Conservation (phyloP, 2,113 vertebrate genomes). For the Strigops habroptila region DNA sequence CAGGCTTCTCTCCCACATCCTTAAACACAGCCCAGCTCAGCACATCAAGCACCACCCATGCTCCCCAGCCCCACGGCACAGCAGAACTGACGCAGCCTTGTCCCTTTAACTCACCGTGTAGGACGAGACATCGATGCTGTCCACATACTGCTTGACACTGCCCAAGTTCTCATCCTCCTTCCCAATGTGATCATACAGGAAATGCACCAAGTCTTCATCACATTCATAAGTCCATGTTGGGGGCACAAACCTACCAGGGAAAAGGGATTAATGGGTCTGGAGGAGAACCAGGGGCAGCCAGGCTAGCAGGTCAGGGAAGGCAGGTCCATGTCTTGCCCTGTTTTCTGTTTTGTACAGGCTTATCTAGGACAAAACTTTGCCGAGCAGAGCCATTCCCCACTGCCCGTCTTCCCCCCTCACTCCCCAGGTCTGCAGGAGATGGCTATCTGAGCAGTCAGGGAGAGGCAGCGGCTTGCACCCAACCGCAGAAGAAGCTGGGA, state of each 20-base stretch:
- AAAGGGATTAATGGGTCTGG: neutral
- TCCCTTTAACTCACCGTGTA: slow-evolving; percentile 77
- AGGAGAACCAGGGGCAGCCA: neutral
- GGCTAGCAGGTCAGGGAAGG: neutral
- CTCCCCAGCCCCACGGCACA: neutral
- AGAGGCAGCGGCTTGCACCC: neutral
- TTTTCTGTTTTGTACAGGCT: neutral
- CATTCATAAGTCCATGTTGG: slow-evolving; percentile 95
- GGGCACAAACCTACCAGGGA: slow-evolving; percentile 81
- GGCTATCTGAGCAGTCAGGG: neutral
- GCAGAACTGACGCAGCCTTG: neutral
- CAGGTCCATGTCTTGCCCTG: neutral
- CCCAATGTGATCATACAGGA: slow-evolving; percentile 91
- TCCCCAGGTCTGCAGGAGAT: neutral
- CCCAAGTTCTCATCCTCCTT: slow-evolving; percentile 97
- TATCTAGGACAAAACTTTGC: neutral
- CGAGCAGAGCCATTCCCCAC: neutral
- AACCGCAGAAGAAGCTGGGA: neutral
- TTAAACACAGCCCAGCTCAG: neutral
- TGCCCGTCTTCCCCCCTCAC: neutral
- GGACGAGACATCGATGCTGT: slow-evolving; percentile 94
- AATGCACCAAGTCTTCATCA: slow-evolving; percentile 95
- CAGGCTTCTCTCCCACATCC: neutral
- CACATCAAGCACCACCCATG: neutral
- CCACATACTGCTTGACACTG: slow-evolving; percentile 94